Evolutionary conservation across 2,113 vertebrate species (phyloP).

Genomic region (Phyllopteryx taeniolatus): DNA sequence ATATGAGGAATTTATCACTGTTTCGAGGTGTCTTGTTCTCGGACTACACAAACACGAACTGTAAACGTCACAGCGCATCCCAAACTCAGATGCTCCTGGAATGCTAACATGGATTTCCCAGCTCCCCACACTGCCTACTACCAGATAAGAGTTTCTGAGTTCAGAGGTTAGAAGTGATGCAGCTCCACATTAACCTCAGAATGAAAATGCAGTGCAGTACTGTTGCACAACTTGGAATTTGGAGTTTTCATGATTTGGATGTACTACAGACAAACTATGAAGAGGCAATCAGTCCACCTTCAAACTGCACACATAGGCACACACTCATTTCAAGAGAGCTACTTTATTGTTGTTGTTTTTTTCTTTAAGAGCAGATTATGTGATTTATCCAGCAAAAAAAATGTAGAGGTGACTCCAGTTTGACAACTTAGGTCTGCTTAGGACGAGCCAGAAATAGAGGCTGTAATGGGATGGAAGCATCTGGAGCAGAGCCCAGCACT

Average conservation of each 20-base stretch:
- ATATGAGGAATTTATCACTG: slow-evolving; percentile 55
- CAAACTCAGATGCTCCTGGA: slow-evolving; percentile 52
- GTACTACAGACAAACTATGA: slow-evolving; percentile 6
- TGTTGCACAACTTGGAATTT: slow-evolving; percentile 5
- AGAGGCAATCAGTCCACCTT: slow-evolving; percentile 2
- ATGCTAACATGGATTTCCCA: slow-evolving; percentile 65
- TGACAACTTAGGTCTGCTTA: slow-evolving; percentile 20
- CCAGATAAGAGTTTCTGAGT: slow-evolving; percentile 32
- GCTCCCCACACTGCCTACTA: slow-evolving; percentile 35
- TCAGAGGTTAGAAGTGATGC: slow-evolving; percentile 54
- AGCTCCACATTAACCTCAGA: background rate
- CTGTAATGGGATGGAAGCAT: slow-evolving; percentile 44
- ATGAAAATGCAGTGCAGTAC: background rate
- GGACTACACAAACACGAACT: slow-evolving; percentile 48
- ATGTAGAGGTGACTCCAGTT: slow-evolving; percentile 11
- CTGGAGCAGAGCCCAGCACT: slow-evolving; percentile 43
- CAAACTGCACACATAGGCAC: no score
- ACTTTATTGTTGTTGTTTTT: background rate
- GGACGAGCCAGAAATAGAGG: slow-evolving; percentile 35
- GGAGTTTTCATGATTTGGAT: background rate
- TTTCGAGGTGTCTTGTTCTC: slow-evolving; percentile 31
- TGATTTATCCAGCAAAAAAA: slow-evolving; percentile 10
- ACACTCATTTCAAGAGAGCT: background rate
- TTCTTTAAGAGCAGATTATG: slow-evolving; percentile 12
- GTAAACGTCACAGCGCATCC: slow-evolving; percentile 51